phyloP scores from a whole-genome alignment of 2,888 invertebrate species.

The Mesoligia furuncula region DNA sequence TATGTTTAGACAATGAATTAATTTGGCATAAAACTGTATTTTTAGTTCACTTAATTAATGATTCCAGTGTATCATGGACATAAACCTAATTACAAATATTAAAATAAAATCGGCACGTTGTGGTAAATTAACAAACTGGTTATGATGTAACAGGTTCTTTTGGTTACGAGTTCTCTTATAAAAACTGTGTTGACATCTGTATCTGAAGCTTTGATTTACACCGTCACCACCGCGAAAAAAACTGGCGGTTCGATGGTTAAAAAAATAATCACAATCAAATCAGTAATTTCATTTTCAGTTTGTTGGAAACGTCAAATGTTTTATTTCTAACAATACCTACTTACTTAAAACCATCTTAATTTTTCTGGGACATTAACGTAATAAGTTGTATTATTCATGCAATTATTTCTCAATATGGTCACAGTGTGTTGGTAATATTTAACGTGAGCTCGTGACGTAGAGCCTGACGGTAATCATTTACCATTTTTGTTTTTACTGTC shows the following conservation, averaged over 20 bases:
- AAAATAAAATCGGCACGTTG: slow-evolving; percentile 7
- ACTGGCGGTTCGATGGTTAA: neutral
- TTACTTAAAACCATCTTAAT: slow-evolving; percentile 5
- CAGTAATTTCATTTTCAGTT: neutral
- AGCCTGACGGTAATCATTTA: slow-evolving; percentile 42
- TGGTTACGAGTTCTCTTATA: slow-evolving; percentile 20
- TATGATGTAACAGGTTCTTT: slow-evolving; percentile 46
- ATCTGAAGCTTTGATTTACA: slow-evolving; percentile 9
- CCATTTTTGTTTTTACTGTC: slow-evolving; percentile 69
- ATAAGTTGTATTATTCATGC: slow-evolving; percentile 24
- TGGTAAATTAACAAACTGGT: slow-evolving; percentile 34
- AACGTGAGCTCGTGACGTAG: slow-evolving; percentile 36
- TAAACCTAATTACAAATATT: slow-evolving; percentile 19
- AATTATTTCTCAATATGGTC: slow-evolving; percentile 35
- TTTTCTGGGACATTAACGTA: slow-evolving; percentile 31
- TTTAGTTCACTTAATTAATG: slow-evolving; percentile 13
- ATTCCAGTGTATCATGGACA: slow-evolving; percentile 6
- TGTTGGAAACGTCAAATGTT: neutral
- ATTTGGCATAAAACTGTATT: slow-evolving; percentile 48
- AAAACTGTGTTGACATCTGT: slow-evolving; percentile 36
- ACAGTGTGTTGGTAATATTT: slow-evolving; percentile 36
- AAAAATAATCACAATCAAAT: slow-evolving; percentile 6
- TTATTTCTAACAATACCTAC: neutral
- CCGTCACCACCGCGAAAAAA: slow-evolving; percentile 1
- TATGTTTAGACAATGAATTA: slow-evolving; percentile 36